Base-by-base conservation (phyloP, 2,797 vertebrate genomes). In the Loriculus beryllinus region DNA sequence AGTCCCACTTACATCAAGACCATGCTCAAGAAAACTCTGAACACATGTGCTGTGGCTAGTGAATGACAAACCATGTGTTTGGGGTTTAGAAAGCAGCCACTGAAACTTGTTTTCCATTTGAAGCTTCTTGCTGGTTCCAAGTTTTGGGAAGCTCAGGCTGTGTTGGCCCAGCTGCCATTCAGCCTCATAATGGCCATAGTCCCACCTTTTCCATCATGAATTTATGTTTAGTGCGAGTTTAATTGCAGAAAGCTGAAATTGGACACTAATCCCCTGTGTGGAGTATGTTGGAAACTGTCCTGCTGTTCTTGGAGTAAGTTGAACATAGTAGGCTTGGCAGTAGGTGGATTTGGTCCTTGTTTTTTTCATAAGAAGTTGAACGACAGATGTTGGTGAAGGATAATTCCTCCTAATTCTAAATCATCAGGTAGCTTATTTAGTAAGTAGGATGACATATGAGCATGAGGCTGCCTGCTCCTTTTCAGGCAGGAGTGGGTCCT, bases 361-460 rank as follows among this genome's bases (percentile, higher is more conserved):
- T 43, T 8, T 77, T 80, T 33, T 42, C 2, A 1, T 16, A 25
- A 60, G 72, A 37, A 72, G 14, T 19, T 68, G 31, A 52, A 33
- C 18, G 43, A 4, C 15, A 0, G 1, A 5, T 49, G 26, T 4
- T 3, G 1, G 15, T 21, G 39, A 19, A 75, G 6, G 35, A 22
- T 9, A 29, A 28, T 23, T 68, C 9, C 42, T 47, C 22, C 60
- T 15, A 29, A 37, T 57, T 52, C 52, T 43, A 42, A 79, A 45
- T 21, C 6, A 35, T 12, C 6, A 12, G 14, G 37, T 4, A 23
- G 25, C 20, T 62, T 56, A 33, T 56, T 75, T 25, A 49, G 6
- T n/a, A 20, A 28, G 0, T 0, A 29, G 54, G 26, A 15, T 62
- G 54, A 17, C 25, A 11, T 3, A 1, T 0, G 26, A 42, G 22